Evolutionary conservation across 92 coral and sea anemone genomes (phyloP), one percentile per base, ranked within the genome.

Genomic region (Epizoanthus rinbou): DNA sequence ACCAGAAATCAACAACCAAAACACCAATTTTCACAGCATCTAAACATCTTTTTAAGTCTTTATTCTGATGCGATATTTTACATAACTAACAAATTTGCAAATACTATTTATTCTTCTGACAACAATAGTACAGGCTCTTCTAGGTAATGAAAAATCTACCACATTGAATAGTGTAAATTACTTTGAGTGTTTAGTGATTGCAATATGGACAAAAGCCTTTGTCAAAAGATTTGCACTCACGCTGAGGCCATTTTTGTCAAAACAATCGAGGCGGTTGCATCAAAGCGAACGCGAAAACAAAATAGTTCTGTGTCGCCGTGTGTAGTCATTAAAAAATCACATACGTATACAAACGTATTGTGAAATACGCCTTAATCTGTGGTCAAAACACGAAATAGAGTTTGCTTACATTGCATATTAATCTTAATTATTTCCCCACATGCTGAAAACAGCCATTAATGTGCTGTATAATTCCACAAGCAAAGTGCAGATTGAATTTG

Each of bases 81-180:
- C 86, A 84, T 87, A 84, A 73, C 87, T 82, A 71, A 83, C 92
- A 83, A 79, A 91, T 81, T 89, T 88, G 85, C 86, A 82, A 91
- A 88, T 85, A 69, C 81, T 89, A 86, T 93, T 93, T 91, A 88
- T 81, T 87, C 81, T 69, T 45, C 73, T 23, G 31, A 74, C 64
- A 87, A 81, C 89, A 84, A 91, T 86, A 64, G 87, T 72, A 14
- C 69, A 54, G 71, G 88, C 64, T 84, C 85, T 91, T 86, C 57
- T 41, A 86, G 70, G 91, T 91, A 91, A 91, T 93, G 98, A 91
- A 91, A 93, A 91, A 89, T 81, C 95, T 69, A 76, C 63, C 85
- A 82, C 80, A 74, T 33, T 89, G 88, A 91, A 93, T 91, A 85
- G 95, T 84, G 58, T 90, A 93, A 91, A 91, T 93, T 93, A 86